These are phyloP conservation scores for Piprites chloris DNA, from an alignment of 2,113 vertebrate genomes.

Conservation along the genomic window DNA sequence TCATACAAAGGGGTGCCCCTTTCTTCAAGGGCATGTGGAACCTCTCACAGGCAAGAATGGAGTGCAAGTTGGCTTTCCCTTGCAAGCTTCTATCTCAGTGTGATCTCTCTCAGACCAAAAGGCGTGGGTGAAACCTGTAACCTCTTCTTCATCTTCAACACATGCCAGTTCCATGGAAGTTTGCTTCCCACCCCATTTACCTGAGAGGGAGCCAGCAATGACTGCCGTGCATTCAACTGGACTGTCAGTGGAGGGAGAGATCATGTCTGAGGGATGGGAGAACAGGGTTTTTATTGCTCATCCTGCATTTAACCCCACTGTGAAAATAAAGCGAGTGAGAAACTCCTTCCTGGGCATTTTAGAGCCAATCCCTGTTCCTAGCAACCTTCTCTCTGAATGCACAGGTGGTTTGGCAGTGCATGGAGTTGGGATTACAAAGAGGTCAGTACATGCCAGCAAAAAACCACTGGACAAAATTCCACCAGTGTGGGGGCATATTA, in stretches of 20 bases:
- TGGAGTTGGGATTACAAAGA: not conserved
- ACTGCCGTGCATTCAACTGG: not conserved
- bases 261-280: not conserved
- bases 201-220: fast-evolving
- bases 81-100: not conserved
- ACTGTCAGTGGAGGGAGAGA: not conserved
- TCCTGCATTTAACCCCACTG: not conserved
- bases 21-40: not conserved
- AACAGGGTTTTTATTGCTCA: not conserved
- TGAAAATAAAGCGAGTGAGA: fast-evolving
- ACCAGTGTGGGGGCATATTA: not conserved
- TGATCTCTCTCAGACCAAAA: not conserved
- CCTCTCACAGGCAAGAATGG: not conserved
- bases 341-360: not conserved
- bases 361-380: not conserved
- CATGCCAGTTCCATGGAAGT: fast-evolving
- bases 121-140: fast-evolving
- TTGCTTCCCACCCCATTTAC: not conserved
- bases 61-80: not conserved
- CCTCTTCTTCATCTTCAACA: not conserved
- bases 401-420: not conserved
- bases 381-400: not conserved
- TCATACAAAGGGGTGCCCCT: not conserved
- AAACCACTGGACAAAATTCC: not conserved
- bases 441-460: not conserved